Base-by-base conservation (phyloP, 2,113 vertebrate genomes). In the Thalassarche chlororhynchos region DNA sequence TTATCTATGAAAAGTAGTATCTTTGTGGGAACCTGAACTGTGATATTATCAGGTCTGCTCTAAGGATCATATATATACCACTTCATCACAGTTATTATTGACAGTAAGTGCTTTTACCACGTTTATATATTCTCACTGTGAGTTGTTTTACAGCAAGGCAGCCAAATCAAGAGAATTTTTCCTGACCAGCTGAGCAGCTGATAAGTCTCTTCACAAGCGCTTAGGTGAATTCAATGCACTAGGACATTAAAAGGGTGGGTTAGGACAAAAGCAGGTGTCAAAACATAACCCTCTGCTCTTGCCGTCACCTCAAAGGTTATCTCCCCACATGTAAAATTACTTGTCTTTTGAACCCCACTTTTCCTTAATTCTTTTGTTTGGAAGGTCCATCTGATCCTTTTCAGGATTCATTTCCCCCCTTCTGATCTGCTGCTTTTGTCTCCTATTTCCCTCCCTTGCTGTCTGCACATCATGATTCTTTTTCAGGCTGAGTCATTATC, bases 71-170 rank as follows among this genome's bases (percentile, higher is more conserved):
- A 21, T 10, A 75, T 49, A 55, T 29, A 71, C 34, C 65, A 54
- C 89, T 94, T 95, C 80, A 82, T 92, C 92, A 83, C 29, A 49
- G 72, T 69, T 79, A 57, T 75, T 97, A 78, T 87, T 97, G 92
- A 85, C 95, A 92, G 70, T 84, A 85, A 95, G 70, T 82, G 84
- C 77, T 94, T 95, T 87, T 94, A 75, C 69, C 34, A 60, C 76
- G 55, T 89, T 89, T 75, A 84, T 92, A 49, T 95, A 79, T 96
- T 92, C 80, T 95, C 72, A 61, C 76, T 92, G 81, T 38, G 77
- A 91, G 65, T 95, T 92, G 80, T 92, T 97, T 96, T 82, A 93
- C 74, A 82, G 76, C 44, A 47, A 95, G 31, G 31, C 64, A 91
- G 34, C 28, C 72, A 89, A 96, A 96, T 87, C 77, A 93, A 84